Conservation (phyloP, 2,113 vertebrate species). For the Gnathonemus longibarbis region DNA sequence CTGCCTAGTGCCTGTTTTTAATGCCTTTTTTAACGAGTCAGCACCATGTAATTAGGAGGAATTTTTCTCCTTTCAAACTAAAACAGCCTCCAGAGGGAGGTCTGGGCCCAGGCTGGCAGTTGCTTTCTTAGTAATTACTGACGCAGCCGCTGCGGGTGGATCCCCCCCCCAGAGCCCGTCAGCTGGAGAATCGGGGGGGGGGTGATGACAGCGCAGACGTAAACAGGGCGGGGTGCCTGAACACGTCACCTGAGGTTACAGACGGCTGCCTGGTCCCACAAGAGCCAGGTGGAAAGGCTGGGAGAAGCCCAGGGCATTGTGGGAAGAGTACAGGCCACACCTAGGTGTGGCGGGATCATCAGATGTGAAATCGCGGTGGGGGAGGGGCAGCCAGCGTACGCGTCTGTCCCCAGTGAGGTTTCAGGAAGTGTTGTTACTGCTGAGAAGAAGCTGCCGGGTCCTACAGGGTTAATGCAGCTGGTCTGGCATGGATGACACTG, state of each 20-base stretch:
- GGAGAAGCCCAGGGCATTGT: neutral
- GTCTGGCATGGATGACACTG: neutral
- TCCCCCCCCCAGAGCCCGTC: neutral
- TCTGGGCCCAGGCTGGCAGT: neutral
- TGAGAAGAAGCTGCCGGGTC: neutral
- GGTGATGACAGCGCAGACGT: neutral
- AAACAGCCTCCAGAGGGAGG: neutral
- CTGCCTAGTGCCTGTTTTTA: neutral
- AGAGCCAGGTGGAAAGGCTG: neutral
- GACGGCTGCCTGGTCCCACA: neutral
- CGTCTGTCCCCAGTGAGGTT: neutral
- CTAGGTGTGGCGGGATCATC: neutral
- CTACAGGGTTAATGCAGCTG: neutral
- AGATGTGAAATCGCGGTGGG: neutral
- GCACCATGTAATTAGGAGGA: neutral
- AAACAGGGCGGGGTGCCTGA: neutral
- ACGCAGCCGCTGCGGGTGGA: neutral
- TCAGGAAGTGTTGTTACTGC: neutral
- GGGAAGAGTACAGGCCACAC: neutral
- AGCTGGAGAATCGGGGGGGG: neutral
- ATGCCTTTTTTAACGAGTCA: neutral
- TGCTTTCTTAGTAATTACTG: neutral
- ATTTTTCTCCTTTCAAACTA: neutral
- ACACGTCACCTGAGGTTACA: neutral
- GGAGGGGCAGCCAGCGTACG: neutral